Percentiles rank a stretch among this genome's conserved stretches.
These are phyloP conservation scores for Neoarius graeffei DNA, from an alignment of 2,113 vertebrate genomes.

Conservation along the genomic window DNA sequence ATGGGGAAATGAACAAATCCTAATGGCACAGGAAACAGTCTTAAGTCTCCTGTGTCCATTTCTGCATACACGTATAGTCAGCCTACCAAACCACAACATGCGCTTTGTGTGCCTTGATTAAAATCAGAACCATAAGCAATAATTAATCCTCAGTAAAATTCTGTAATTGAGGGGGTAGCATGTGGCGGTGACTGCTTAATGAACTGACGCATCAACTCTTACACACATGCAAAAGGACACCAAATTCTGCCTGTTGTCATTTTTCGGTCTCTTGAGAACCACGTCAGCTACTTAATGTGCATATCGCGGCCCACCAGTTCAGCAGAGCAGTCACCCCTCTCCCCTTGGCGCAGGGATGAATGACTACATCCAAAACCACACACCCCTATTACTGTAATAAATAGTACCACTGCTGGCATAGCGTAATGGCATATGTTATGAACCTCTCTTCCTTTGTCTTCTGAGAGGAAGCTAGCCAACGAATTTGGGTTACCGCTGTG, in stretches of 20 bases:
- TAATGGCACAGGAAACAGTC: not conserved
- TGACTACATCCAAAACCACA: conserved; percentile 21
- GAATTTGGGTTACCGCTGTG: not conserved
- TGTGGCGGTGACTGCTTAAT: conserved; percentile 45
- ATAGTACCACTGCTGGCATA: conserved; percentile 16
- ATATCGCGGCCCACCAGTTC: conserved; percentile 48
- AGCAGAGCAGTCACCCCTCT: conserved; percentile 34
- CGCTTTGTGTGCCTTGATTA: not conserved
- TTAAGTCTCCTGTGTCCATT: not conserved
- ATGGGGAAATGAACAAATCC: not conserved
- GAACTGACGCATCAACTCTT: conserved; percentile 41
- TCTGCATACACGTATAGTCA: not conserved
- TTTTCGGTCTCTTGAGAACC: conserved; percentile 58
- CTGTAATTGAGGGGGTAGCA: conserved; percentile 43
- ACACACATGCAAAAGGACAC: conserved; percentile 48
- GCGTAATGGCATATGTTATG: not conserved
- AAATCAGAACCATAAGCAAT: conserved; percentile 6
- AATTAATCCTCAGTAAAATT: conserved; percentile 35
- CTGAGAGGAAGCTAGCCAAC: not conserved
- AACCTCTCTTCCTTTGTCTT: conserved; percentile 6
- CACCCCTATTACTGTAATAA: conserved; percentile 38
- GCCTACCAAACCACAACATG: conserved; percentile 3
- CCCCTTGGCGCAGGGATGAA: conserved; percentile 46
- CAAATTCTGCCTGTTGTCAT: conserved; percentile 49
- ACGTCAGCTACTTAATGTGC: conserved; percentile 64